Conservation (phyloP, 1,140 invertebrate genomes). For the Polypedilum vanderplanki region DNA sequence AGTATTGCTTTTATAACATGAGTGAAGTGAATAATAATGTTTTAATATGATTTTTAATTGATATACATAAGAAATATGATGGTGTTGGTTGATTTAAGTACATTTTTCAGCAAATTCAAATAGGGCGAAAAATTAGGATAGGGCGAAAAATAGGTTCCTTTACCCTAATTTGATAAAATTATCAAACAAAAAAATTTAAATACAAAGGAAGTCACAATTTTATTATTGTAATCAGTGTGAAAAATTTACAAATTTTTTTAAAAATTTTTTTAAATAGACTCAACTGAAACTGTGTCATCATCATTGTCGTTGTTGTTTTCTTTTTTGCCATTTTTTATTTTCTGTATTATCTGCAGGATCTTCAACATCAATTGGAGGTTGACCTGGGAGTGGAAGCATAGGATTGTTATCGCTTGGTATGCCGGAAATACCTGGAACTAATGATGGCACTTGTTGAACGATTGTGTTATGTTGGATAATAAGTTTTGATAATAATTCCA, state of each 20-base stretch:
- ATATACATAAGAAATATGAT: too few species aligned
- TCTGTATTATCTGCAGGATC: not conserved
- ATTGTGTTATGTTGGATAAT: not conserved
- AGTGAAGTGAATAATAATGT: too few species aligned
- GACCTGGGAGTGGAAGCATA: not conserved
- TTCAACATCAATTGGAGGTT: conserved; percentile 1
- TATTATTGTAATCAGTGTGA: too few species aligned
- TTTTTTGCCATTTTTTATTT: not conserved
- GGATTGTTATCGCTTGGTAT: too few species aligned
- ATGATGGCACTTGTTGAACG: not conserved
- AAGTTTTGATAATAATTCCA: too few species aligned
- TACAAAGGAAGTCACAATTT: too few species aligned
- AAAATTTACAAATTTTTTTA: not conserved
- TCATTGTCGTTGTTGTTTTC: not conserved
- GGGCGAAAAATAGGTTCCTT: too few species aligned
- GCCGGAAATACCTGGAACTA: not conserved
- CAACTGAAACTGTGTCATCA: not conserved
- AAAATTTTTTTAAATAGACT: not conserved
- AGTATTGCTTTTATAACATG: too few species aligned
- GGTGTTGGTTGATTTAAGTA: too few species aligned
- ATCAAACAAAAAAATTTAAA: not conserved
- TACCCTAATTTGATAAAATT: not conserved
- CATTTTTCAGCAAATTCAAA: too few species aligned
- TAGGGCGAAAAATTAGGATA: too few species aligned
- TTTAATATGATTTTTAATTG: too few species aligned